Conservation (phyloP, 2,888 invertebrate species). For the Nephrotoma flavescens region DNA sequence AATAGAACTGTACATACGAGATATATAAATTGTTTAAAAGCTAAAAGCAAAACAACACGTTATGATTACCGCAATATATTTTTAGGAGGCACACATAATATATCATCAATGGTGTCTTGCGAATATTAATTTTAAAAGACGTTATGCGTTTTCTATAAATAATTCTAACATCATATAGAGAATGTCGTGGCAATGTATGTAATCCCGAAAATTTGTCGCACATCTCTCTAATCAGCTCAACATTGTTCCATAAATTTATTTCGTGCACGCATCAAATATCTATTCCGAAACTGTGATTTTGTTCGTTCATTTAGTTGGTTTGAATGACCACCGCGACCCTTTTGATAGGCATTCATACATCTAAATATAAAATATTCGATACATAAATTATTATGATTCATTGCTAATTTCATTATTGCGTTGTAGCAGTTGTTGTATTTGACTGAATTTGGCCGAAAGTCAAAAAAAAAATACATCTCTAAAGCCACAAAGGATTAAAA, state of each 20-base stretch:
- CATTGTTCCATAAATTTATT: neutral
- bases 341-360: neutral
- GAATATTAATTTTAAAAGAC: neutral
- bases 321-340: neutral
- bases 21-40: neutral
- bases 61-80: neutral
- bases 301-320: neutral
- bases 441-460: neutral
- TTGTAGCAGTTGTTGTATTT: neutral
- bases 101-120: neutral
- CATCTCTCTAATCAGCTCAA: neutral
- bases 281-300: neutral
- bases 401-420: neutral
- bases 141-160: neutral
- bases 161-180: neutral
- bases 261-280: neutral
- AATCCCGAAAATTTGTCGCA: neutral
- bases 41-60: neutral
- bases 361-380: too few relatives aligned
- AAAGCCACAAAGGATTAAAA: neutral
- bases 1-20: neutral
- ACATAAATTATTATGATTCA: neutral
- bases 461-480: neutral
- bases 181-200: neutral
- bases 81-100: neutral